These are phyloP conservation scores for Arrhopalites spinosus DNA, from an alignment of 2,888 invertebrate species.

Conservation along the genomic window DNA sequence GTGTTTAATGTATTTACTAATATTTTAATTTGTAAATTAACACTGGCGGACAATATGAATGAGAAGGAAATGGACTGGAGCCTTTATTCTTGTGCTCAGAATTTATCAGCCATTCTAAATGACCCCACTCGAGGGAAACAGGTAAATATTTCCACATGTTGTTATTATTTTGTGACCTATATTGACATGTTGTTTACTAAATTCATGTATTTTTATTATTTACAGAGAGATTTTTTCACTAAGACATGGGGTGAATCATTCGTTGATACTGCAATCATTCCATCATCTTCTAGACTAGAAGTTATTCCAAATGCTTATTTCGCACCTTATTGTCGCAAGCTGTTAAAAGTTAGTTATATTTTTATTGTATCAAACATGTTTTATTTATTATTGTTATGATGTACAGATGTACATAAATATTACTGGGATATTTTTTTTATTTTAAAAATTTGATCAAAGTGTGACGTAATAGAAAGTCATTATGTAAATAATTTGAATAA, in stretches of 20 bases:
- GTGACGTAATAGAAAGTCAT: no score
- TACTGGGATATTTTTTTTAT: background rate
- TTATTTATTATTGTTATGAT: background rate
- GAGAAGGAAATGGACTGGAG: conserved; percentile 68
- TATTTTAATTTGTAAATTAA: no score
- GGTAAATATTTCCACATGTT: conserved; percentile 60
- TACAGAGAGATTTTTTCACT: conserved; percentile 80
- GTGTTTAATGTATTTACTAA: no score
- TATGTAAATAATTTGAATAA: no score
- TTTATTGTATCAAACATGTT: background rate
- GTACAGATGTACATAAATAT: background rate
- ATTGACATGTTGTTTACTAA: background rate
- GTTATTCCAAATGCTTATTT: conserved; percentile 84
- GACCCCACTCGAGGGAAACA: conserved; percentile 92
- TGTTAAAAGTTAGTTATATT: conserved; percentile 55
- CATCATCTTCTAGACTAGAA: conserved; percentile 79
- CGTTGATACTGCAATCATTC: conserved; percentile 76
- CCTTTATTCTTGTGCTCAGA: conserved; percentile 89
- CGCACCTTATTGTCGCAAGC: conserved; percentile 81
- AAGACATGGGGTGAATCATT: conserved; percentile 98
- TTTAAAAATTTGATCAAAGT: background rate
- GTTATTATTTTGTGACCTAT: conserved; percentile 6
- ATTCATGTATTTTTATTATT: background rate
- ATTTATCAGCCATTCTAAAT: conserved; percentile 92
- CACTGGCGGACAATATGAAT: conserved; percentile 26